Conservation (phyloP, 1,140 invertebrate genomes). For the Temnothorax longispinosus region DNA sequence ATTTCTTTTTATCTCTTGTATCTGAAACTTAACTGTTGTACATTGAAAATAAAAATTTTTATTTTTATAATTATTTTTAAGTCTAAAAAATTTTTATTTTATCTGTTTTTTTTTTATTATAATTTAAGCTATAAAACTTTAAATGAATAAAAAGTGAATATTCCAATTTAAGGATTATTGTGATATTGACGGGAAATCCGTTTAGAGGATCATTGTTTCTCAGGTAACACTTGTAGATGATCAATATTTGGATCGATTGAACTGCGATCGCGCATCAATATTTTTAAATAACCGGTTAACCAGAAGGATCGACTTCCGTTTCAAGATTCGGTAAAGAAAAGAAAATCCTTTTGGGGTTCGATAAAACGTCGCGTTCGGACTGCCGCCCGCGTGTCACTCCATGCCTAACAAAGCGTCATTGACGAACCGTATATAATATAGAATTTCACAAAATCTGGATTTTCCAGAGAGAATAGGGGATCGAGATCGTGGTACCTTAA, state of each 20-base stretch:
- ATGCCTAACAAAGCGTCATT: slow-evolving; percentile 63
- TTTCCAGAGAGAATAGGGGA: slow-evolving; percentile 57
- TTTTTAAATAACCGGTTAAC: slow-evolving; percentile 79
- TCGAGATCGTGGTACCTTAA: slow-evolving; percentile 69
- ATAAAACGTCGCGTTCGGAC: slow-evolving; percentile 53
- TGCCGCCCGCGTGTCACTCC: slow-evolving; percentile 69
- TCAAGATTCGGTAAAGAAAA: slow-evolving; percentile 26
- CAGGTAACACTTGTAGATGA: slow-evolving; percentile 14
- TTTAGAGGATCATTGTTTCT: slow-evolving; percentile 30
- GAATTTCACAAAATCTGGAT: slow-evolving; percentile 79
- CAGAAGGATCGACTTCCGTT: slow-evolving; percentile 71
- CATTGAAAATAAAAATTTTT: no score
- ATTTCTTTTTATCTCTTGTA: no score
- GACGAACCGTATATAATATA: slow-evolving; percentile 66
- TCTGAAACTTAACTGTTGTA: no score
- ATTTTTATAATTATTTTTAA: no score
- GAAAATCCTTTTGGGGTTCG: slow-evolving; percentile 71
- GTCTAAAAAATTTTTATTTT: no score
- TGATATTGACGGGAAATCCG: not conserved
- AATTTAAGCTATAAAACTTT: no score
- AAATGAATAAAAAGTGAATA: no score
- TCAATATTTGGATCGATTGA: slow-evolving; percentile 80
- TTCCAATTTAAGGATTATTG: not conserved
- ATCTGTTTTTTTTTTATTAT: no score
- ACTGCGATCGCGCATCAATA: slow-evolving; percentile 74